phyloP scores from a whole-genome alignment of 2,888 invertebrate genomes.

The Polydrusus pterygomalis region DNA sequence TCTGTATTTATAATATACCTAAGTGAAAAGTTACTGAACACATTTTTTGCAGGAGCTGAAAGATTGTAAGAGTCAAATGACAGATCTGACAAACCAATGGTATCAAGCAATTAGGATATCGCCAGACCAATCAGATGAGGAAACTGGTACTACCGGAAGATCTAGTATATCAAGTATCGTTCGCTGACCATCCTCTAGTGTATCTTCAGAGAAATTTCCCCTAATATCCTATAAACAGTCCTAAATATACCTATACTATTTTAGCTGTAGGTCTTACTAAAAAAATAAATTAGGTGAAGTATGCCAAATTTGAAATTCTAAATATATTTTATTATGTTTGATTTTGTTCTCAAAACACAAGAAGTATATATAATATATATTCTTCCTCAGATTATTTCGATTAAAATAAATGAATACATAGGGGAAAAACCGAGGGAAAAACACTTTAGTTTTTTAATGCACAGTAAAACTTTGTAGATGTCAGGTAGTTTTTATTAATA shows the following conservation, averaged over 20 bases:
- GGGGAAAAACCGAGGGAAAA: too few species aligned
- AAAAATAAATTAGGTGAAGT: background rate
- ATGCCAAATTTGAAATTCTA: slow-evolving; percentile 6
- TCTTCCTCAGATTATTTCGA: too few species aligned
- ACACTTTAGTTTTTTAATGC: too few species aligned
- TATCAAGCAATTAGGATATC: slow-evolving; percentile 95
- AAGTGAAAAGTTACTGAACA: background rate
- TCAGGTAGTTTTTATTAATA: too few species aligned
- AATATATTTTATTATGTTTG: background rate
- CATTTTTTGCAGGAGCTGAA: slow-evolving; percentile 83
- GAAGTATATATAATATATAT: too few species aligned
- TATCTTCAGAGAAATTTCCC: slow-evolving; percentile 24
- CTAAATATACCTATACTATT: slow-evolving; percentile 14
- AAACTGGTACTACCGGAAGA: slow-evolving; percentile 71
- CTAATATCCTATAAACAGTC: slow-evolving; percentile 29
- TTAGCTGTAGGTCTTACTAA: slow-evolving; percentile 4
- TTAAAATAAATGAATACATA: too few species aligned
- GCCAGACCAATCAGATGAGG: slow-evolving; percentile 90
- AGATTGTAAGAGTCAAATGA: slow-evolving; percentile 98
- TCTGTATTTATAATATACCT: too few species aligned
- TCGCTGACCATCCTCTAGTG: slow-evolving; percentile 66
- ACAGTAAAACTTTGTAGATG: too few species aligned
- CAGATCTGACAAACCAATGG: slow-evolving; percentile 96
- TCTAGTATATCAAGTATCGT: slow-evolving; percentile 72
- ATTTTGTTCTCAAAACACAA: too few species aligned